Base-by-base conservation (phyloP, 2,113 vertebrate genomes). In the Scopus umbretta region DNA sequence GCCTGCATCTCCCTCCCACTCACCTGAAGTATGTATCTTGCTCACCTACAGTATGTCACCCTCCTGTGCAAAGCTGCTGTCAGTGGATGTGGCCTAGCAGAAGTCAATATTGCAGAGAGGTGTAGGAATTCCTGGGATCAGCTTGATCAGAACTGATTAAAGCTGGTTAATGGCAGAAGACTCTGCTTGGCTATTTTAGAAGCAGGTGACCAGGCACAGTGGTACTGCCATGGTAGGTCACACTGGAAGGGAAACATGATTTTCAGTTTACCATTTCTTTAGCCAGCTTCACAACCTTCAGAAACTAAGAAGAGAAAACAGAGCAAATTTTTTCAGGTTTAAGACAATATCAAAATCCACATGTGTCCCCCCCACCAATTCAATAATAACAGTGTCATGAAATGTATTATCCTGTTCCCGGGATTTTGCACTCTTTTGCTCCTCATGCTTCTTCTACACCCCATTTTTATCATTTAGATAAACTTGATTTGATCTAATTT, bases 181-280 rank as follows among this genome's bases (percentile, higher is more conserved):
- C n/a, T 58, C 16, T 61, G 38, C 42, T 74, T 22, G 29, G 13
- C 22, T 78, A 1, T 66, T 78, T 89, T n/a, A 45, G 16, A 58
- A 80, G 11, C 66, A 13, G 30, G 40, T 83, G 9, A 27, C 73
- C 27, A 53, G 59, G 59, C 56, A 29, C 4, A 40, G 23, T 7
- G 12, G 10, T 70, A 27, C 30, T 9, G 65, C 56, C 10, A 53
- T 0, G 0, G 30, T 10, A 42, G 18, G 8, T 49, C 50, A 70
- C 53, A 13, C 15, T 76, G 38, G 52, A 43, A 53, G 5, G 34
- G 7, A 59, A 82, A 34, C 12, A 53, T 1, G 5, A 25, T 30
- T 42, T 67, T 25, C 40, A 40, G 14, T 36, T 47, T 80, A 30
- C 19, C 0, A 19, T 61, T 80, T 86, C 21, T 91, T 89, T 62